phyloP scores from a whole-genome alignment of 2,797 vertebrate species.

The Bradypodion pumilum region DNA sequence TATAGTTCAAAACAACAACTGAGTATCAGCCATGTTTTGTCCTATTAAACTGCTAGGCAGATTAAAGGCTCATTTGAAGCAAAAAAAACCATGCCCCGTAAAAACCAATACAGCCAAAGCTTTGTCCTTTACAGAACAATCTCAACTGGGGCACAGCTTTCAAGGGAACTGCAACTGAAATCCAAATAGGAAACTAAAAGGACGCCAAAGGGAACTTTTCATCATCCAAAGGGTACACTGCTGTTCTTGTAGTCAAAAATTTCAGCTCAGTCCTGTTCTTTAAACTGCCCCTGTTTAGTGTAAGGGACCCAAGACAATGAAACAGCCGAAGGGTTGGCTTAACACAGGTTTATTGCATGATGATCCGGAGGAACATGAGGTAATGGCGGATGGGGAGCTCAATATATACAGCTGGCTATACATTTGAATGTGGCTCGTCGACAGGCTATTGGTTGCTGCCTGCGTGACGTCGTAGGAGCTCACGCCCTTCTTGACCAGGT shows the following conservation, averaged over 20 bases:
- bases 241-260: not conserved
- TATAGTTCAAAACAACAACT: not conserved
- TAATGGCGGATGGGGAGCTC: no score
- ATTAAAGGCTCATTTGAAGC: not conserved
- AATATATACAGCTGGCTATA: no score
- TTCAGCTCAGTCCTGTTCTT: not conserved
- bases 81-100: not conserved
- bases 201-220: not conserved
- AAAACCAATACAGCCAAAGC: conserved; percentile 25
- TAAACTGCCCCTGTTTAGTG: not conserved
- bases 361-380: no score
- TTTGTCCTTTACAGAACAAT: not conserved
- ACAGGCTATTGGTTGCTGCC: no score
- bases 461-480: no score
- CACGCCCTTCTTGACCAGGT: no score
- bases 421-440: no score
- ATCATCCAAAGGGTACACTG: no score
- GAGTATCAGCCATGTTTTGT: not conserved
- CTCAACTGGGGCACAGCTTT: not conserved
- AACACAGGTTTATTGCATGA: no score
- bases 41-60: not conserved
- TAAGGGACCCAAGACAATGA: no score
- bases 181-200: not conserved
- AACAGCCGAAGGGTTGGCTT: no score
- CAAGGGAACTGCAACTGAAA: not conserved